Evolutionary conservation across 2,888 invertebrate genomes (phyloP).

Genomic region (Hypomecis punctinalis): DNA sequence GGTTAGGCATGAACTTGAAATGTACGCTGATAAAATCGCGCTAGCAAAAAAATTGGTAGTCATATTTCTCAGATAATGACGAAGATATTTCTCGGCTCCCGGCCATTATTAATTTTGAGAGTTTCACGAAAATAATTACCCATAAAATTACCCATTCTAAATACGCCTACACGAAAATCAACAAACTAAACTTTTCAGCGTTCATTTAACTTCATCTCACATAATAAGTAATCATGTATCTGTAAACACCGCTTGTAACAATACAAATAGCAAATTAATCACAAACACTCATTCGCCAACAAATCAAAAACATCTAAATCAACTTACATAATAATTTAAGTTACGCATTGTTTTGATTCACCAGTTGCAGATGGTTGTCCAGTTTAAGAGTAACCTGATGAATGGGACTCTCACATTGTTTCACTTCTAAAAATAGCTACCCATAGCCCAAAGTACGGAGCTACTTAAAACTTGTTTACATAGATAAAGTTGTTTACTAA

Average conservation of each 20-base stretch:
- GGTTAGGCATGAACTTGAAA: constrained; percentile 2
- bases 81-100: neutral
- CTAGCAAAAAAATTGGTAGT: neutral
- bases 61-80: constrained; percentile 1
- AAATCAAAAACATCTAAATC: constrained; percentile 30
- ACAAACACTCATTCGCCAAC: constrained; percentile 13
- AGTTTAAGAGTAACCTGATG: constrained; percentile 64
- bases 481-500: constrained; percentile 73
- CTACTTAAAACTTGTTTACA: constrained; percentile 77
- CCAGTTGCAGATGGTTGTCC: constrained; percentile 61
- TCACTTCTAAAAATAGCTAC: constrained; percentile 68
- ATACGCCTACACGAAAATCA: neutral
- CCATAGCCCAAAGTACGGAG: constrained; percentile 72
- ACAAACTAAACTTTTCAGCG: constrained; percentile 10
- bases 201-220: constrained; percentile 5
- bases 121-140: neutral
- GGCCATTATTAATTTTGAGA: neutral
- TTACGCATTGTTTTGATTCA: constrained; percentile 45
- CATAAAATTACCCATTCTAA: neutral
- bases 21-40: constrained; percentile 1
- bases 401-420: constrained; percentile 59
- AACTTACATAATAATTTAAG: constrained; percentile 64
- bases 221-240: neutral
- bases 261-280: constrained; percentile 5
- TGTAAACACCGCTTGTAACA: neutral